phyloP scores from a whole-genome alignment of 2,888 invertebrate species.

The Geophilus truncorum region DNA sequence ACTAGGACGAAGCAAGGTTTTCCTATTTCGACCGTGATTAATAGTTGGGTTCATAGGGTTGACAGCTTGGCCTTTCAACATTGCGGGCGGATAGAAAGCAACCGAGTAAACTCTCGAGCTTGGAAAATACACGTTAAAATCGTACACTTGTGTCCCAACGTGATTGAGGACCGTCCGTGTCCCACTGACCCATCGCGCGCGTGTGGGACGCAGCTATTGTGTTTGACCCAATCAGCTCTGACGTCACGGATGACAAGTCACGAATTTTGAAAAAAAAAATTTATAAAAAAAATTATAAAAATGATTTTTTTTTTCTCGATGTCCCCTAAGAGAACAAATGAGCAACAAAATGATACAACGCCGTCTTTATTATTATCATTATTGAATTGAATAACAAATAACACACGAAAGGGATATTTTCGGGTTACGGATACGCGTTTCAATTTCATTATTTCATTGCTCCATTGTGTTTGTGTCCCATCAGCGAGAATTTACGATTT shows the following conservation, averaged over 20 bases:
- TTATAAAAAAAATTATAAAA: background rate
- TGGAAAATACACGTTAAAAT: background rate
- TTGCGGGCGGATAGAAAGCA: background rate
- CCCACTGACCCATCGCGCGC: background rate
- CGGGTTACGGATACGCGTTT: background rate
- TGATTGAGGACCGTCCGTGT: conserved; percentile 27
- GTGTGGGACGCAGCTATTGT: background rate
- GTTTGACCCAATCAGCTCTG: background rate
- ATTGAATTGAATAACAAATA: no score
- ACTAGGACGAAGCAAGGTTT: conserved; percentile 17
- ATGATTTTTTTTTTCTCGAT: background rate
- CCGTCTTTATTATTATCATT: background rate
- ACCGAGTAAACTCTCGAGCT: background rate
- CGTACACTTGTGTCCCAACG: background rate
- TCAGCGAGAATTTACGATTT: background rate
- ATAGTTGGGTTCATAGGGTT: conserved; percentile 11
- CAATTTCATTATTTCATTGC: conserved; percentile 25
- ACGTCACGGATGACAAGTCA: background rate
- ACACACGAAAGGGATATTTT: background rate
- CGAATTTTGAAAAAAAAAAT: background rate
- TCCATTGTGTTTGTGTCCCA: conserved; percentile 20
- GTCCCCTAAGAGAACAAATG: background rate
- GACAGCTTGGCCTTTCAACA: conserved; percentile 17
- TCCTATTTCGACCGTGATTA: conserved; percentile 24
- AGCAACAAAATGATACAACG: background rate